These are phyloP conservation scores for Nannoperca obscura DNA, from an alignment of 2,797 vertebrate genomes.

Conservation along the genomic window DNA sequence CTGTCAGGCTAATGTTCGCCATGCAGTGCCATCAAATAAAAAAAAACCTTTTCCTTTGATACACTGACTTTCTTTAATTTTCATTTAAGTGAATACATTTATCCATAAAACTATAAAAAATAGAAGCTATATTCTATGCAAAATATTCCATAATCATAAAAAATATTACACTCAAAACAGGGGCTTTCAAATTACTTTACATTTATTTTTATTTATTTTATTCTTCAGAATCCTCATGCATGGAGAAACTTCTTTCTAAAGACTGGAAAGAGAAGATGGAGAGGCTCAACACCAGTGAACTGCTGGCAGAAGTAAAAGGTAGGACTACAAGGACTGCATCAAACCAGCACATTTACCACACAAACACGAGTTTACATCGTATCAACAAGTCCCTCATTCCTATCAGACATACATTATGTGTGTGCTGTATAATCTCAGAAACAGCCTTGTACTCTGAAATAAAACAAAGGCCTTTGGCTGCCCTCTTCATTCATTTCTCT, in stretches of 20 bases:
- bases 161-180: background rate
- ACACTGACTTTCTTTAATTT: conserved; percentile 37
- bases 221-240: conserved; percentile 91
- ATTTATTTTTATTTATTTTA: background rate
- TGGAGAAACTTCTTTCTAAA: conserved; percentile 97
- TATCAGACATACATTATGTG: conserved; percentile 64
- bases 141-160: background rate
- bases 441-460: conserved; percentile 69
- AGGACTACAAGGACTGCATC: conserved; percentile 50
- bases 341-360: conserved; percentile 18
- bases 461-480: conserved; percentile 77
- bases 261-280: conserved; percentile 99
- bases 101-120: conserved; percentile 18
- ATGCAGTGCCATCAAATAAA: conserved; percentile 60
- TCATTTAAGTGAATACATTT: conserved; percentile 37
- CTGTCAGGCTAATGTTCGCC: conserved; percentile 53
- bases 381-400: conserved; percentile 63
- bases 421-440: conserved; percentile 68
- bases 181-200: background rate
- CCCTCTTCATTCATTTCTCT: conserved; percentile 69
- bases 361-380: conserved; percentile 28
- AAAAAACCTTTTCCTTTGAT: conserved; percentile 42
- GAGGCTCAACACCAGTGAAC: conserved; percentile 94
- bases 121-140: background rate
- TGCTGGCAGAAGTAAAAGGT: conserved; percentile 98